A percentile compares a stretch with the other conserved stretches of the same genome.
Conservation (phyloP, 2,888 invertebrate species). For the Coelopa pilipes region DNA sequence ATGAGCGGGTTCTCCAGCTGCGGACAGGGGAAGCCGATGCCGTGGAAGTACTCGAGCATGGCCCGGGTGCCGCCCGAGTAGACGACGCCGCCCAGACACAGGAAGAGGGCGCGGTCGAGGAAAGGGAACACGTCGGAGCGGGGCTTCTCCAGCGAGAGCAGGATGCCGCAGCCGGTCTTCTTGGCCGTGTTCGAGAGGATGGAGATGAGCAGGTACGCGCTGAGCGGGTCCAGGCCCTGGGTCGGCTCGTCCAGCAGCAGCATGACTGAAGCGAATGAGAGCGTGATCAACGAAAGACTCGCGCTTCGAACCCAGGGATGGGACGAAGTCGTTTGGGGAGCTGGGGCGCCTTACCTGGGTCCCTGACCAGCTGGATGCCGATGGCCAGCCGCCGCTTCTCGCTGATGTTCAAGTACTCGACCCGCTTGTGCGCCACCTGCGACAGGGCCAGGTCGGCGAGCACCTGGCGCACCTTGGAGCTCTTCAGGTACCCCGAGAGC, state of each 20-base stretch:
- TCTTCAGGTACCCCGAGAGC: slow-evolving; percentile 81
- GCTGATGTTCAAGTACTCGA: slow-evolving; percentile 86
- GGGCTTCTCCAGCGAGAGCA: slow-evolving; percentile 93
- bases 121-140: slow-evolving; percentile 95
- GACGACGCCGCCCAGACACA: slow-evolving; percentile 91
- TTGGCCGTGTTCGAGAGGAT: slow-evolving; percentile 91
- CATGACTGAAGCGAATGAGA: slow-evolving; percentile 72
- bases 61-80: slow-evolving; percentile 91
- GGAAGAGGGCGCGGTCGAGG: slow-evolving; percentile 87
- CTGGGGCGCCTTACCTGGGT: slow-evolving; percentile 79
- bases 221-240: slow-evolving; percentile 92
- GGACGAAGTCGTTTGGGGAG: not conserved
- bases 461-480: slow-evolving; percentile 89
- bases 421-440: slow-evolving; percentile 86
- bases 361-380: slow-evolving; percentile 91
- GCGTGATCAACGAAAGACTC: not conserved
- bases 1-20: slow-evolving; percentile 97
- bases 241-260: slow-evolving; percentile 93
- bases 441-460: slow-evolving; percentile 93
- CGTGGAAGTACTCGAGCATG: slow-evolving; percentile 93
- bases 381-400: slow-evolving; percentile 91
- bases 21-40: slow-evolving; percentile 96
- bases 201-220: slow-evolving; percentile 93
- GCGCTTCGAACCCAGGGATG: not conserved
- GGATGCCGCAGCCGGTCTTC: slow-evolving; percentile 89